A percentile compares a stretch with the other conserved stretches of the same genome.
These are phyloP conservation scores for Drosophila diplacantha DNA, from an alignment of 2,888 invertebrate genomes.

Conservation along the genomic window DNA sequence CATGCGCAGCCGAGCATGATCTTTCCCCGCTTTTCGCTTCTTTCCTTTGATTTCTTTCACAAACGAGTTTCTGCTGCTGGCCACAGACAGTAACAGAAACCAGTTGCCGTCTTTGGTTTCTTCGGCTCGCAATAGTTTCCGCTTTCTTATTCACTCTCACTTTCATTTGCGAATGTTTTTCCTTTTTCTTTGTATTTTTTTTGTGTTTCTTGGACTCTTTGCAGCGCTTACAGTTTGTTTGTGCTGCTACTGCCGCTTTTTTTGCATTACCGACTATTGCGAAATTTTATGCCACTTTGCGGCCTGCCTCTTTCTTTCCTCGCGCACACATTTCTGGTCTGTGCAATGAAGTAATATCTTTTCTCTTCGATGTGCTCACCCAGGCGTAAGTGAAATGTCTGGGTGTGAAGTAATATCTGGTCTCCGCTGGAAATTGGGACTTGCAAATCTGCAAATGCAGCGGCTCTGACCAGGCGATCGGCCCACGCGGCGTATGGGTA, in stretches of 20 bases:
- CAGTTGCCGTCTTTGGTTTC: slow-evolving; percentile 55
- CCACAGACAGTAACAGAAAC: slow-evolving; percentile 46
- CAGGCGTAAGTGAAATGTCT: slow-evolving; percentile 65
- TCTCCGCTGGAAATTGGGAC: slow-evolving; percentile 53
- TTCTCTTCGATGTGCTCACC: slow-evolving; percentile 56
- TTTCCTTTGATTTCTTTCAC: slow-evolving; percentile 63
- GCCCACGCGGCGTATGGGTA: slow-evolving; percentile 50
- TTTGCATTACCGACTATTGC: slow-evolving; percentile 73
- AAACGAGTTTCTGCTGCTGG: slow-evolving; percentile 55
- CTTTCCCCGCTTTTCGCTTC: slow-evolving; percentile 25
- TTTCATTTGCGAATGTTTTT: slow-evolving; percentile 70
- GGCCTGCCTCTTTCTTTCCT: slow-evolving; percentile 29
- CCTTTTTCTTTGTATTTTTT: slow-evolving; percentile 5
- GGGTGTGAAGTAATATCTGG: slow-evolving; percentile 63
- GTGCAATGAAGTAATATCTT: slow-evolving; percentile 74
- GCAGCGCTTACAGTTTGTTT: slow-evolving; percentile 21
- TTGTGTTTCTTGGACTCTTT: slow-evolving; percentile 27
- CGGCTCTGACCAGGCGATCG: not conserved
- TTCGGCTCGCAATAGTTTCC: slow-evolving; percentile 72
- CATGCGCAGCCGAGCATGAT: slow-evolving; percentile 66
- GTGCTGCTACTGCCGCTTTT: slow-evolving; percentile 37
- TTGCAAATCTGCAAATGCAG: slow-evolving; percentile 55
- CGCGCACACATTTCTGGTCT: slow-evolving; percentile 69
- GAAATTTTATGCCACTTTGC: slow-evolving; percentile 69
- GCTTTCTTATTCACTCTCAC: slow-evolving; percentile 78